Evolutionary conservation across 2,888 invertebrate species (phyloP).

Genomic region (Calameuta filiformis): DNA sequence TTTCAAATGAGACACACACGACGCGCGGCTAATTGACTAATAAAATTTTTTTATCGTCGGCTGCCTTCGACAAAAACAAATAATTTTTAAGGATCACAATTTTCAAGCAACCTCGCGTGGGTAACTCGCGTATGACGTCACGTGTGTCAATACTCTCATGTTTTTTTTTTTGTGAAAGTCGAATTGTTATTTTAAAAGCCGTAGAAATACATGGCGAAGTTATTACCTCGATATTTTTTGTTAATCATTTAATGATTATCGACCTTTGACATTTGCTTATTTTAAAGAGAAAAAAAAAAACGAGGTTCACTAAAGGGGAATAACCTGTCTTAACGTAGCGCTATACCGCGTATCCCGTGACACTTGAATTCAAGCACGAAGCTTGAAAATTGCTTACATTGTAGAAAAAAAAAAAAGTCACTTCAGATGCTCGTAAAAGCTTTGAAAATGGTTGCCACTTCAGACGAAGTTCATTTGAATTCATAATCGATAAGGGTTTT

Average conservation of each 20-base stretch:
- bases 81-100: not conserved
- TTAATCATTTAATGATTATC: not conserved
- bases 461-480: not conserved
- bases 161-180: not conserved
- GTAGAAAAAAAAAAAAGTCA: not conserved
- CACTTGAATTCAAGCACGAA: not conserved
- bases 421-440: not conserved
- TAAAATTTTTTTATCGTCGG: not conserved
- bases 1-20: not conserved
- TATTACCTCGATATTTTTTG: not conserved
- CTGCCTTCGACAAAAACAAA: not conserved
- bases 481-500: not conserved
- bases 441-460: not conserved
- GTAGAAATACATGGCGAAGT: not conserved
- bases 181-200: too few species aligned
- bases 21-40: not conserved
- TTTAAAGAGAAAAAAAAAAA: not conserved
- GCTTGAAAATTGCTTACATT: not conserved
- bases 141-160: not conserved
- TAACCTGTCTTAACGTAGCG: not conserved
- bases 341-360: not conserved
- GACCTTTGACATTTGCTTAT: not conserved
- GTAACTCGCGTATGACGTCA: not conserved
- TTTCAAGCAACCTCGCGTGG: not conserved
- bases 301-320: not conserved